Conservation (phyloP, 1,140 invertebrate genomes). For the Halictus rubicundus region DNA sequence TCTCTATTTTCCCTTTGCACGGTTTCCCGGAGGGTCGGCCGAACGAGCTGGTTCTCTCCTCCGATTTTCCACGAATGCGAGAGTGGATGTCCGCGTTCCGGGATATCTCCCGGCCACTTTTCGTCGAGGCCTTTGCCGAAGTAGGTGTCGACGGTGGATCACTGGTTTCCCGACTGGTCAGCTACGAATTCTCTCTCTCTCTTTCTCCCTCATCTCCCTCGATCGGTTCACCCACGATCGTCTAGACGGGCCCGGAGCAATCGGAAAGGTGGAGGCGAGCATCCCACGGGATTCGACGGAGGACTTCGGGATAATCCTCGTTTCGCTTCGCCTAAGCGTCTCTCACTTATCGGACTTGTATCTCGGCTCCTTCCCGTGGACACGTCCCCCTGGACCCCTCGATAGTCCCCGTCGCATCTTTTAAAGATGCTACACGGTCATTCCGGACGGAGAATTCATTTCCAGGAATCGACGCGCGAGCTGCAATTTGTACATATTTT, state of each 20-base stretch:
- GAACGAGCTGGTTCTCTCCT: not conserved
- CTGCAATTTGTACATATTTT: no score
- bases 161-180: slow-evolving; percentile 56
- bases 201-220: no score
- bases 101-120: slow-evolving; percentile 40
- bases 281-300: slow-evolving; percentile 57
- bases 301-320: slow-evolving; percentile 67
- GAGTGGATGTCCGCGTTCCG: slow-evolving; percentile 23
- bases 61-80: not conserved
- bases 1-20: slow-evolving; percentile 22
- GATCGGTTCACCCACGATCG: not conserved
- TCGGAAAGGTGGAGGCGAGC: slow-evolving; percentile 26
- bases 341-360: slow-evolving; percentile 72
- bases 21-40: not conserved
- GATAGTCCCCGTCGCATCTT: no score
- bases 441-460: no score
- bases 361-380: slow-evolving; percentile 42
- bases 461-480: no score
- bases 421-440: no score
- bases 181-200: slow-evolving; percentile 8
- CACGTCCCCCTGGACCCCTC: no score
- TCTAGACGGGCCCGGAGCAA: slow-evolving; percentile 14
- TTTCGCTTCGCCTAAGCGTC: slow-evolving; percentile 62
- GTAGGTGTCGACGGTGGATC: slow-evolving; percentile 52
- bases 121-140: slow-evolving; percentile 19